Evolutionary conservation across 2,113 vertebrate genomes (phyloP).

Genomic region (Atractosteus spatula): DNA sequence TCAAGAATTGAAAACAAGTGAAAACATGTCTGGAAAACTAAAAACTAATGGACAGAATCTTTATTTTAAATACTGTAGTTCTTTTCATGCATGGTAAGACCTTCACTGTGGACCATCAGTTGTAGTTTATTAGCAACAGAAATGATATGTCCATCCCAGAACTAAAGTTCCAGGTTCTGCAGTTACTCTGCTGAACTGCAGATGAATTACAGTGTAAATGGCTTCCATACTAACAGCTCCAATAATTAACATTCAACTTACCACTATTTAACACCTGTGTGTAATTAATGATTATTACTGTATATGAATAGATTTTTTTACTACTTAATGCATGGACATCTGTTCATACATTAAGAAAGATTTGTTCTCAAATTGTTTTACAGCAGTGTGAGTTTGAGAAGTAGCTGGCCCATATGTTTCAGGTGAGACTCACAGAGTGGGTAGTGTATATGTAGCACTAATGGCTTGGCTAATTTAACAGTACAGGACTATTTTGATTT

Average conservation of each 20-base stretch:
- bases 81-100: no score
- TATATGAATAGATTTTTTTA: conserved; percentile 26
- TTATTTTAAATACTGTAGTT: no score
- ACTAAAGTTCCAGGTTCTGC: no score
- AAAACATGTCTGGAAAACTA: not conserved
- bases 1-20: not conserved
- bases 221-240: not conserved
- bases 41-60: not conserved
- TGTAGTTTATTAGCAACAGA: no score
- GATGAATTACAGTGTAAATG: not conserved
- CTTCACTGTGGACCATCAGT: no score
- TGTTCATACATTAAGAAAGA: conserved; percentile 25
- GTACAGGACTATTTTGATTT: no score
- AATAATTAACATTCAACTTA: conserved; percentile 5
- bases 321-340: conserved; percentile 33
- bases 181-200: not conserved
- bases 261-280: conserved; percentile 30
- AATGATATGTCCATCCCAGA: no score
- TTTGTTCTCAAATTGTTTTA: conserved; percentile 18
- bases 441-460: no score
- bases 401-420: conserved; percentile 39
- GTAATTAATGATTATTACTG: conserved; percentile 40
- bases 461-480: no score
- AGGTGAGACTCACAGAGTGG: not conserved
- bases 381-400: conserved; percentile 25